Conservation (phyloP, 2,888 invertebrate species). For the Meiosimyza platycephala region DNA sequence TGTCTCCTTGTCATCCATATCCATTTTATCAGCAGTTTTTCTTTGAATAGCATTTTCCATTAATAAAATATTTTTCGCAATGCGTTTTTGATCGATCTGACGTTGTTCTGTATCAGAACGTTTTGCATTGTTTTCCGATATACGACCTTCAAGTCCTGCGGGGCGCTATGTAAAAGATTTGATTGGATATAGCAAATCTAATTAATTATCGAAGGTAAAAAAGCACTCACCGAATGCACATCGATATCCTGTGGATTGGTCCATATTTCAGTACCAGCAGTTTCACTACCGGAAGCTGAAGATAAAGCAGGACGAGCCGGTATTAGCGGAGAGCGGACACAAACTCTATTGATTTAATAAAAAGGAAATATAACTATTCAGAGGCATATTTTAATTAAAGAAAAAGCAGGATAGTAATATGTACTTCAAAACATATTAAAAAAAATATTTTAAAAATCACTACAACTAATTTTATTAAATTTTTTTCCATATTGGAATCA, state of each 20-base stretch:
- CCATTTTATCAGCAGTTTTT: conserved; percentile 33
- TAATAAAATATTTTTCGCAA: conserved; percentile 70
- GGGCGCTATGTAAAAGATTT: conserved; percentile 22
- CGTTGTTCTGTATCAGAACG: conserved; percentile 76
- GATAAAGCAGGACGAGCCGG: conserved; percentile 81
- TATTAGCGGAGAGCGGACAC: conserved; percentile 85
- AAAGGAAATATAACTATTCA: no score
- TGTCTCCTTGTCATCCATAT: conserved; percentile 13
- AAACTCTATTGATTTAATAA: conserved; percentile 71
- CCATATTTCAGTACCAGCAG: conserved; percentile 74
- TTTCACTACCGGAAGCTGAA: conserved; percentile 67
- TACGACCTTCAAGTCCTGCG: conserved; percentile 55
- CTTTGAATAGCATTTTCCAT: conserved; percentile 61
- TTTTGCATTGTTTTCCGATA: conserved; percentile 62
- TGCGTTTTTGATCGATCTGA: conserved; percentile 74
- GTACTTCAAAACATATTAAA: neutral
- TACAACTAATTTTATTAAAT: conserved; percentile 4
- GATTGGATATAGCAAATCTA: no score
- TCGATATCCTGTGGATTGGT: conserved; percentile 73
- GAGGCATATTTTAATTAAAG: no score
- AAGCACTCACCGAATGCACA: conserved; percentile 61
- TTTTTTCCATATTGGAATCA: conserved; percentile 19
- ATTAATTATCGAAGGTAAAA: neutral
- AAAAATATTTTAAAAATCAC: conserved; percentile 16
- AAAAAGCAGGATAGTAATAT: no score